Evolutionary conservation across 2,113 vertebrate genomes (phyloP).

Genomic region (Crotalus horridus): DNA sequence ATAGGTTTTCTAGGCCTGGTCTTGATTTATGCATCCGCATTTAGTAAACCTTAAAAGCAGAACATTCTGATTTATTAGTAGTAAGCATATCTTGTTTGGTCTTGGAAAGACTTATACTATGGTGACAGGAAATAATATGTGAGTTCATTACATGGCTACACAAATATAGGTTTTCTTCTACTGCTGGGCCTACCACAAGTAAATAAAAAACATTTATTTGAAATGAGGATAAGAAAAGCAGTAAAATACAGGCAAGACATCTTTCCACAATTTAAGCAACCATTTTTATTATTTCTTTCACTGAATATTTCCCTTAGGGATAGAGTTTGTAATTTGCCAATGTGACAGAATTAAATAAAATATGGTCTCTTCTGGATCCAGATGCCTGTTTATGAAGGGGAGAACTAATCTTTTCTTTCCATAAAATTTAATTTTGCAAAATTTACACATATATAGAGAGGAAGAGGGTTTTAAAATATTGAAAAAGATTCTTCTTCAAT

Average conservation of each 20-base stretch:
- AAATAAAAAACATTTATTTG: conserved; percentile 64
- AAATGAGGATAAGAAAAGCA: conserved; percentile 56
- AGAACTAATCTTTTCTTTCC: not conserved
- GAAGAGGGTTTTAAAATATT: not conserved
- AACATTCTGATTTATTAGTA: conserved; percentile 57
- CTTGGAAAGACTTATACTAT: conserved; percentile 40
- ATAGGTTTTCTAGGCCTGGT: conserved; percentile 25
- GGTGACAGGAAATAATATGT: conserved; percentile 46
- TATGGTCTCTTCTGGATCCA: not conserved
- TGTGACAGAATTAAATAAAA: not conserved
- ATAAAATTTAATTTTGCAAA: not conserved
- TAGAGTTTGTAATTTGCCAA: not conserved
- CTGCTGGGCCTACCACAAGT: conserved; percentile 42
- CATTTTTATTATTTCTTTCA: conserved; percentile 43
- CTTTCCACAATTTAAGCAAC: conserved; percentile 51
- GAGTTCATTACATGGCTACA: conserved; percentile 49
- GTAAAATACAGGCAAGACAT: conserved; percentile 50
- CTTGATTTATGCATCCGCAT: conserved; percentile 47
- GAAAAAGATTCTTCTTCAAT: not conserved
- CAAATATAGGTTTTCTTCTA: conserved; percentile 54
- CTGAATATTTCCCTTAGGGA: conserved; percentile 42
- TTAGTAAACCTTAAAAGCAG: conserved; percentile 23
- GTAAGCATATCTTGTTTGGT: conserved; percentile 53
- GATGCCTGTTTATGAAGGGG: not conserved
- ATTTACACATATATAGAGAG: not conserved